Conservation (phyloP, 2,888 invertebrate genomes). For the Dryobotodes eremita region DNA sequence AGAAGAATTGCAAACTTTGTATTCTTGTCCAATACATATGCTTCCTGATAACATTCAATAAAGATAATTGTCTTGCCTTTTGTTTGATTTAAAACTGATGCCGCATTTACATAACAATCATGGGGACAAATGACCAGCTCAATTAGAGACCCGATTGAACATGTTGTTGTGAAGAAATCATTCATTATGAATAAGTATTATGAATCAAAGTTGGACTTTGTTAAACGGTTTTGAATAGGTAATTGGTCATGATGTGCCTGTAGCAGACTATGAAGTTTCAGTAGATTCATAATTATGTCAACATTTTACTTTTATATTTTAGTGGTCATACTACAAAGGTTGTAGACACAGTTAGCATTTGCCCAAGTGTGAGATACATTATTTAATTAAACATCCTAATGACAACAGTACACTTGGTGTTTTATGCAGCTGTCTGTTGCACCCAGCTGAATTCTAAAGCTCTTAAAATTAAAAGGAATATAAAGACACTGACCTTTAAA, state of each 20-base stretch:
- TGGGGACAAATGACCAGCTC: slow-evolving; percentile 37
- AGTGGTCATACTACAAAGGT: neutral
- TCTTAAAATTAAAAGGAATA: slow-evolving; percentile 1
- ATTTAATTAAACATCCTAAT: neutral
- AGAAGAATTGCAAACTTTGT: slow-evolving; percentile 25
- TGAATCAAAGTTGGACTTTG: slow-evolving; percentile 16
- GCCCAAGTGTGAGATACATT: neutral
- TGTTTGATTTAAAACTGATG: slow-evolving; percentile 55
- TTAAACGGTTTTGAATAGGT: slow-evolving; percentile 21
- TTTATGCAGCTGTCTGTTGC: neutral
- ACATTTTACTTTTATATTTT: neutral
- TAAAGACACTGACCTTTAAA: slow-evolving; percentile 56
- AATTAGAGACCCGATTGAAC: slow-evolving; percentile 53
- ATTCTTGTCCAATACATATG: slow-evolving; percentile 42
- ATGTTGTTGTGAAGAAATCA: slow-evolving; percentile 28
- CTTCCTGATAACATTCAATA: slow-evolving; percentile 55
- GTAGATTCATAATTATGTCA: neutral
- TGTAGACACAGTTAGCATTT: neutral
- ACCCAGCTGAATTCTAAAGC: neutral
- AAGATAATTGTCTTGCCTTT: slow-evolving; percentile 62
- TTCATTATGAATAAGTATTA: slow-evolving; percentile 8
- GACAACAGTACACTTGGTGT: neutral
- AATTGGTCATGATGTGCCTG: neutral
- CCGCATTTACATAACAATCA: slow-evolving; percentile 63
- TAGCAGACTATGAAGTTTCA: neutral